A percentile compares a stretch with the other conserved stretches of the same genome.
phyloP scores from a whole-genome alignment of 1,140 invertebrate species.

The Telenomus remus region DNA sequence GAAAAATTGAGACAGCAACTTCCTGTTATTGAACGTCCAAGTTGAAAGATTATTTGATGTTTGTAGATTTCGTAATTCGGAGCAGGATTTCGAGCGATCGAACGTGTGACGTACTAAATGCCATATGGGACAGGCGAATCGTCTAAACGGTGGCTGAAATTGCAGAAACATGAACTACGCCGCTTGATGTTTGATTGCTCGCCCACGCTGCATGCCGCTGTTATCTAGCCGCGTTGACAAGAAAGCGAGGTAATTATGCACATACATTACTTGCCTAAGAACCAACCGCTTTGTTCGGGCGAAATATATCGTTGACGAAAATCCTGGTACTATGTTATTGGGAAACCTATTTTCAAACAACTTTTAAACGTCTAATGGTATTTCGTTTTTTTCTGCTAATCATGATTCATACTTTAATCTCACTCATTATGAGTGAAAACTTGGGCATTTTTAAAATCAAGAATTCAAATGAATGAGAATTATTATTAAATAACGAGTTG shows the following conservation, averaged over 20 bases:
- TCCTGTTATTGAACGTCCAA: neutral
- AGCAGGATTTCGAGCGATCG: constrained; percentile 50
- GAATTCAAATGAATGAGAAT: too few relatives aligned
- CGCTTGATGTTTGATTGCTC: constrained; percentile 62
- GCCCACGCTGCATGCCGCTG: constrained; percentile 64
- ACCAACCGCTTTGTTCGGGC: constrained; percentile 12
- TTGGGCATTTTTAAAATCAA: too few relatives aligned
- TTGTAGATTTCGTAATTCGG: constrained; percentile 33
- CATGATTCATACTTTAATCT: too few relatives aligned
- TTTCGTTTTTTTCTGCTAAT: too few relatives aligned
- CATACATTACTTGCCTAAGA: constrained; percentile 32
- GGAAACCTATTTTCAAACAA: too few relatives aligned
- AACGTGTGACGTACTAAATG: constrained; percentile 49
- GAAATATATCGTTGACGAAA: constrained; percentile 16
- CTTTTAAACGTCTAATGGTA: too few relatives aligned
- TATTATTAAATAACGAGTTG: too few relatives aligned
- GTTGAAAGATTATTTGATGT: constrained; percentile 13
- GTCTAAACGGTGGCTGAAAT: constrained; percentile 60
- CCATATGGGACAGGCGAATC: constrained; percentile 38
- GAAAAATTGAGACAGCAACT: too few relatives aligned
- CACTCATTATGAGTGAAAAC: too few relatives aligned
- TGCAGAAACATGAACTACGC: constrained; percentile 66
- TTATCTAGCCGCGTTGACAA: constrained; percentile 59
- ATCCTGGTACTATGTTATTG: constrained; percentile 6
- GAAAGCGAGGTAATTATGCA: constrained; percentile 49